Evolutionary conservation across 2,113 vertebrate species (phyloP), one percentile per base, ranked within the genome.

Genomic region (Himantopus leucocephalus): DNA sequence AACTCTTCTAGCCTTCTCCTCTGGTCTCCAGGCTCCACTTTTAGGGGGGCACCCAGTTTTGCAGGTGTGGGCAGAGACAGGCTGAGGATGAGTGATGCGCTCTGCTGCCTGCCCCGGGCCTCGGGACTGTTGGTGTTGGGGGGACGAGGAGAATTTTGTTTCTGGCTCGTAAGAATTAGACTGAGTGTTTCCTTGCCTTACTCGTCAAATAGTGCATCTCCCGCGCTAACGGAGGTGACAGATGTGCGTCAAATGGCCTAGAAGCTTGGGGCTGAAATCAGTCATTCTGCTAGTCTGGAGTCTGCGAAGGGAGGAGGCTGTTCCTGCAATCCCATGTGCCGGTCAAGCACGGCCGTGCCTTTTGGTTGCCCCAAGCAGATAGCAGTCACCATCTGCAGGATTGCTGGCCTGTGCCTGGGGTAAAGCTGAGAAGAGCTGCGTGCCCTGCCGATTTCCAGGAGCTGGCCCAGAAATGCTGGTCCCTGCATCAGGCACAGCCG

Each of bases 141-240:
- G 15, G 35, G 52, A 71, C 41, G 55, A 77, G 70, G 70, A 56
- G 64, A 50, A 24, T 43, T 85, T 67, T 59, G 52, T 52, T 89
- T 50, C 70, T 58, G 56, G 62, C 52, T 81, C 4, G 2, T 53
- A 52, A 60, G 63, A 70, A 56, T 29, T 21, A 5, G 4, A 1
- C 2, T 22, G 35, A 6, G 35, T 1, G 1, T 14, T 39, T 39
- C 24, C 48, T 45, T 17, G 53, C 34, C 50, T 43, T 43, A 27
- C 62, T 62, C 6, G 0, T 41, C 84, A 29, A 12, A 18, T 15
- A 11, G 41, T 19, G 60, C 67, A 7, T 26, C 41, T 32, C 72
- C 23, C 8, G 7, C 26, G 0, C 39, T 8, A 9, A 2, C 1
- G 1, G 13, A 32, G 86, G 8, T 12, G 41, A 21, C 2, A 14